Conservation (phyloP, 1,140 invertebrate genomes). For the Spodoptera litura region DNA sequence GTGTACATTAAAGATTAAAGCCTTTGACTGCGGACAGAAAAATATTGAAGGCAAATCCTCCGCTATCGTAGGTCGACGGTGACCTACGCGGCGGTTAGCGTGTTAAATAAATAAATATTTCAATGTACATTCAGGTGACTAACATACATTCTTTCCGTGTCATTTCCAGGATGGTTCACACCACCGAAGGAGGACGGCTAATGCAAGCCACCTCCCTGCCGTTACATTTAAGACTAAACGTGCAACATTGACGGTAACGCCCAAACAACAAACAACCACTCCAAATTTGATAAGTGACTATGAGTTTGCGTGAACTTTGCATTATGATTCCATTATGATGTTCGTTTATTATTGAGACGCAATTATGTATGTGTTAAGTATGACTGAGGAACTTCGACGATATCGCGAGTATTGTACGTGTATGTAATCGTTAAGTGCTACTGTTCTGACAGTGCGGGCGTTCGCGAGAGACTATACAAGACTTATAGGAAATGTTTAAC, state of each 20-base stretch:
- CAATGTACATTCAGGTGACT: not conserved
- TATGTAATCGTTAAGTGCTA: conserved; percentile 80
- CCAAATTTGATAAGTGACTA: conserved; percentile 70
- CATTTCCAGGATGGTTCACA: conserved; percentile 92
- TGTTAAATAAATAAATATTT: no score
- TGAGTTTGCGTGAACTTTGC: conserved; percentile 54
- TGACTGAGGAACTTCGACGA: conserved; percentile 62
- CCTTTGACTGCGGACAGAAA: no score
- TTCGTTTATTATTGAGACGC: conserved; percentile 45
- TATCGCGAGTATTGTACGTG: conserved; percentile 70
- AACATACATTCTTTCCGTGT: conserved; percentile 41
- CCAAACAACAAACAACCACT: conserved; percentile 59
- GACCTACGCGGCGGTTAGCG: no score
- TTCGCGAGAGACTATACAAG: conserved; percentile 80
- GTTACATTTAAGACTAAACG: conserved; percentile 68
- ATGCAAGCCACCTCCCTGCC: conserved; percentile 67
- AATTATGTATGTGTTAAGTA: conserved; percentile 53
- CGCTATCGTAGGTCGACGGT: no score
- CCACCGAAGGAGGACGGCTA: conserved; percentile 95
- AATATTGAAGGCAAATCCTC: no score
- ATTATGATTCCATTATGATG: conserved; percentile 63
- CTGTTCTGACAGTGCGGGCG: conserved; percentile 71
- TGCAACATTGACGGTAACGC: conserved; percentile 70
- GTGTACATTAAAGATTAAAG: no score
- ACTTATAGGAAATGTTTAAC: conserved; percentile 84